Conservation (phyloP, 2,797 vertebrate genomes). For the Crax fasciolata region DNA sequence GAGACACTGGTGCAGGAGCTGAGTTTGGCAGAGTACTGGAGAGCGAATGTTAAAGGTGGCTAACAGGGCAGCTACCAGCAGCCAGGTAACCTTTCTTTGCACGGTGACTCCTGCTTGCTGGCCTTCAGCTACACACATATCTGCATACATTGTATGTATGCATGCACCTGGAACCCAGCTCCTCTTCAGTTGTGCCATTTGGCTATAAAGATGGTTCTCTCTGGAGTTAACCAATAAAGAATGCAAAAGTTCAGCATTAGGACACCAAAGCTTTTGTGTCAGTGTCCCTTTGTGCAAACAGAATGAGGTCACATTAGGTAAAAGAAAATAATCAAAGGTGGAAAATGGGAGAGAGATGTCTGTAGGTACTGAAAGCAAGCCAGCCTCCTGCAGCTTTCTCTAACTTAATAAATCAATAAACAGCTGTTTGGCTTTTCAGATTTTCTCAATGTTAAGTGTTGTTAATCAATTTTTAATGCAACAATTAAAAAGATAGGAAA, state of each 20-base stretch:
- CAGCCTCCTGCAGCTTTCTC: constrained; percentile 31
- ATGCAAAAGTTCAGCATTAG: accelerated
- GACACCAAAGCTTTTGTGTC: not conserved
- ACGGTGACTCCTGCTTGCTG: not conserved
- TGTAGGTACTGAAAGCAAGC: not conserved
- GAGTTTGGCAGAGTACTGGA: not conserved
- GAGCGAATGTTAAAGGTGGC: not conserved
- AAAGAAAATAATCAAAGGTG: constrained; percentile 24
- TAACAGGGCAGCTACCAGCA: not conserved
- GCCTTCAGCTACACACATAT: not conserved
- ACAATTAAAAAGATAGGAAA: constrained; percentile 52
- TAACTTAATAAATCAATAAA: constrained; percentile 46
- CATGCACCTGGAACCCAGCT: too few species aligned
- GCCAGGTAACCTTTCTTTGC: not conserved
- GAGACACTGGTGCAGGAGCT: not conserved
- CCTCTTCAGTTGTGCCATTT: too few species aligned
- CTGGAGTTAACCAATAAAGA: not conserved
- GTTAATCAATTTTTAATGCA: constrained; percentile 77
- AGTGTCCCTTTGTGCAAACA: not conserved
- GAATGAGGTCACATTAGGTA: constrained; percentile 56
- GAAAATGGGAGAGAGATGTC: constrained; percentile 2
- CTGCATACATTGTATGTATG: accelerated
- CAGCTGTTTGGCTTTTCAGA: constrained; percentile 63
- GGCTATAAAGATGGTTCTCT: too few species aligned
- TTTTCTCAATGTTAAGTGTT: constrained; percentile 66